Conservation (phyloP, 2,797 vertebrate species). For the Onychomys leucogaster region DNA sequence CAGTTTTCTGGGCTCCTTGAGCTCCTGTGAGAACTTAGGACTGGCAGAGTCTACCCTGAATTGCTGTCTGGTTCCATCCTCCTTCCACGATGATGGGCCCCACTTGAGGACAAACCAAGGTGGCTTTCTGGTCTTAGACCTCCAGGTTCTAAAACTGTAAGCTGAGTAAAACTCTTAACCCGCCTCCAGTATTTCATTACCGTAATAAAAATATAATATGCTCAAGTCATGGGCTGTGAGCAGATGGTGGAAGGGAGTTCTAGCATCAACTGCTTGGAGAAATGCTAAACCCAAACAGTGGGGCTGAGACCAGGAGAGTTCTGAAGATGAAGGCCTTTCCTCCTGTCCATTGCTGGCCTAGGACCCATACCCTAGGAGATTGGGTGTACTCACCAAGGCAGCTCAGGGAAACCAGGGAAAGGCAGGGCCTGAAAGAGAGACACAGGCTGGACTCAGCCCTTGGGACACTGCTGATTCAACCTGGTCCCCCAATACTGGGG, state of each 20-base stretch:
- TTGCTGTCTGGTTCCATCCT: not conserved
- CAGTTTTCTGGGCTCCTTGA: not conserved
- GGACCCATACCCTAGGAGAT: not conserved
- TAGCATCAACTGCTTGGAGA: not conserved
- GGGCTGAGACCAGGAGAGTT: not conserved
- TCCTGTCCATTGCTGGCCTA: not conserved
- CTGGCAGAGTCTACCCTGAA: not conserved
- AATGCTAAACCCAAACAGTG: not conserved
- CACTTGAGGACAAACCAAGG: not conserved
- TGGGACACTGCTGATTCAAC: not conserved
- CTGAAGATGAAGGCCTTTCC: not conserved
- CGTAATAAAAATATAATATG: not conserved
- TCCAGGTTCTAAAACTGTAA: not conserved
- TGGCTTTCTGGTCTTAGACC: not conserved
- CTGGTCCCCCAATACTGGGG: not conserved
- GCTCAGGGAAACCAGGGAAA: slow-evolving; percentile 89
- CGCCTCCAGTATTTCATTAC: not conserved
- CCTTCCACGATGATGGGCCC: no score
- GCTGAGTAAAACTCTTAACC: not conserved
- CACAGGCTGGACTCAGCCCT: not conserved
- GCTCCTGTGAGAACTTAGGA: not conserved
- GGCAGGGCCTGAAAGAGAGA: slow-evolving; percentile 85
- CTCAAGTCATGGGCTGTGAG: not conserved
- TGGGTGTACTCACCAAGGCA: slow-evolving; percentile 91
- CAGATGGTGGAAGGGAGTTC: not conserved